These are phyloP conservation scores for Hemitrygon akajei DNA, from an alignment of 2,797 vertebrate genomes.

Conservation along the genomic window DNA sequence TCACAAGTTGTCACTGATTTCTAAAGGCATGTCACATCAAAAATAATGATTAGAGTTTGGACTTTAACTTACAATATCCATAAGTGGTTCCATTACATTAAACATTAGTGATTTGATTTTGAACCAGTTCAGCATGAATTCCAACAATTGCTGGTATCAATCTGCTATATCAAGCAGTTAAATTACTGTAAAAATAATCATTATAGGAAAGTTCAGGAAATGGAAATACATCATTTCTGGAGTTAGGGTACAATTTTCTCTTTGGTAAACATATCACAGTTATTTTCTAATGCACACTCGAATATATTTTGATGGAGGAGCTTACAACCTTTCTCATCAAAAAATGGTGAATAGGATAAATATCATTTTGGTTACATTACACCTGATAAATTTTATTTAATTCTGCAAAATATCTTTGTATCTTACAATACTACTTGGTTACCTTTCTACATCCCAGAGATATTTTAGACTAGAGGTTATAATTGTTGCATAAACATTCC, in stretches of 20 bases:
- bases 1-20: background rate
- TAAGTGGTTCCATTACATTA: background rate
- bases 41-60: background rate
- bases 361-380: too few species aligned
- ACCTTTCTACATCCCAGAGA: too few species aligned
- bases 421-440: too few species aligned
- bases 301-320: background rate
- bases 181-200: constrained; percentile 17
- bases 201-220: background rate
- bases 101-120: background rate
- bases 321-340: too few species aligned
- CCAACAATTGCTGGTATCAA: background rate
- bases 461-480: too few species aligned
- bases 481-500: too few species aligned
- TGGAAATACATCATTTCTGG: background rate
- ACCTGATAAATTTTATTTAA: too few species aligned
- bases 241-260: background rate
- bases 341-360: too few species aligned
- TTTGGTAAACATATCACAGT: background rate
- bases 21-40: background rate
- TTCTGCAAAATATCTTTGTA: too few species aligned
- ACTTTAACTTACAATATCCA: background rate
- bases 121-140: constrained; percentile 13
- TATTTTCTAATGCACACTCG: background rate
- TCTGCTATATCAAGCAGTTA: background rate